Conservation (phyloP, 2,797 vertebrate genomes). For the Rhabdomys pumilio region DNA sequence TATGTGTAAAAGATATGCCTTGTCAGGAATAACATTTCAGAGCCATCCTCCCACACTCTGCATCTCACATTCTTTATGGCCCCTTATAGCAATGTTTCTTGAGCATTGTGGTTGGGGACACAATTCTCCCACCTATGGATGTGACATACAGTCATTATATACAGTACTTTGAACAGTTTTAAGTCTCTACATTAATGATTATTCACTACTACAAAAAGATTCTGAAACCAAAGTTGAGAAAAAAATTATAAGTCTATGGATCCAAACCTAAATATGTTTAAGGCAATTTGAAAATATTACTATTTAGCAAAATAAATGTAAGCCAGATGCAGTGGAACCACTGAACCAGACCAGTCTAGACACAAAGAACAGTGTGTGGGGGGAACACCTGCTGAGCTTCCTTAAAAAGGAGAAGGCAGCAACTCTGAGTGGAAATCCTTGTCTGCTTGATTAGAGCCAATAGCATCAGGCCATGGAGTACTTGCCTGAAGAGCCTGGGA, state of each 20-base stretch:
- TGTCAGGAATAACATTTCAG: not conserved
- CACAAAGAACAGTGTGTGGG: not conserved
- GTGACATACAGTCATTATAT: not conserved
- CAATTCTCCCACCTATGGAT: not conserved
- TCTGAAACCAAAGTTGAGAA: not conserved
- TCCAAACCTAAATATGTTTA: not conserved
- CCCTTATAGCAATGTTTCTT: not conserved
- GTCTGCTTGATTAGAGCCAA: not conserved
- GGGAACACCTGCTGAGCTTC: accelerated
- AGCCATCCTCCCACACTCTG: not conserved
- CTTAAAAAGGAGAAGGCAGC: not conserved
- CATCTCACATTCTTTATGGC: not conserved
- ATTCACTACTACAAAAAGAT: not conserved
- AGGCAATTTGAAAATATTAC: not conserved
- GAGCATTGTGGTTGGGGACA: not conserved
- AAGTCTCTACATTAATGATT: not conserved
- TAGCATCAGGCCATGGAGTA: too few relatives aligned
- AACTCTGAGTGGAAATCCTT: not conserved
- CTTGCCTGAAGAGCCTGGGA: not conserved
- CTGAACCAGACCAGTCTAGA: not conserved
- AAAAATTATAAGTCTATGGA: not conserved
- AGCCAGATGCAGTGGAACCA: not conserved
- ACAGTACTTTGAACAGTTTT: not conserved
- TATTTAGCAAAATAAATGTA: not conserved
- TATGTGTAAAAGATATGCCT: not conserved